These are phyloP conservation scores for Choloepus hoffmanni DNA, from an alignment of 2,113 vertebrate species.

Conservation along the genomic window DNA sequence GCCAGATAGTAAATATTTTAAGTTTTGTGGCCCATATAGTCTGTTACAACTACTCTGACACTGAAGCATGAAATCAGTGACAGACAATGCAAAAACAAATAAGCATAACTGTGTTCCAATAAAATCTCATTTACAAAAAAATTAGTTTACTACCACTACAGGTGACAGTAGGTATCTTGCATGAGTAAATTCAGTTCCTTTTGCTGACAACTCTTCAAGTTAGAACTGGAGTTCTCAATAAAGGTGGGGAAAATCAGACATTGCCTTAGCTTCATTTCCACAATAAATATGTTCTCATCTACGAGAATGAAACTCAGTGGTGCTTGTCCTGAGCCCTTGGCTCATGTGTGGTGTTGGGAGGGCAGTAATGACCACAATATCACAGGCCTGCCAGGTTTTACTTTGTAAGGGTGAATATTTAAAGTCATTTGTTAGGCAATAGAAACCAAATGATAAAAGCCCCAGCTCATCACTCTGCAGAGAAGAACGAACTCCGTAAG, in stretches of 20 bases:
- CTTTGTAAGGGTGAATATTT: constrained; percentile 47
- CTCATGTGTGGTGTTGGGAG: neutral
- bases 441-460: constrained; percentile 59
- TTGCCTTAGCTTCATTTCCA: constrained; percentile 43
- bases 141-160: neutral
- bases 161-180: neutral
- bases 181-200: constrained; percentile 52
- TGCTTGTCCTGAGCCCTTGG: neutral
- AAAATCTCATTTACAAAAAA: neutral
- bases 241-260: neutral
- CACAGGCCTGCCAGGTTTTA: neutral
- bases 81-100: no score
- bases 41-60: no score
- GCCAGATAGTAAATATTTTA: no score
- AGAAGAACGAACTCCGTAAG: no score
- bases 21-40: no score
- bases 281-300: neutral
- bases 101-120: neutral
- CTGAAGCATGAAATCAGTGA: no score
- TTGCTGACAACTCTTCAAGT: neutral
- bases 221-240: neutral
- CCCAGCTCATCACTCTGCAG: constrained; percentile 37
- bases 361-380: neutral
- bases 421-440: constrained; percentile 36
- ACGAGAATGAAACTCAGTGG: neutral